Base-by-base conservation (phyloP, 1,140 invertebrate genomes). In the Akabosia matsudoensis region DNA sequence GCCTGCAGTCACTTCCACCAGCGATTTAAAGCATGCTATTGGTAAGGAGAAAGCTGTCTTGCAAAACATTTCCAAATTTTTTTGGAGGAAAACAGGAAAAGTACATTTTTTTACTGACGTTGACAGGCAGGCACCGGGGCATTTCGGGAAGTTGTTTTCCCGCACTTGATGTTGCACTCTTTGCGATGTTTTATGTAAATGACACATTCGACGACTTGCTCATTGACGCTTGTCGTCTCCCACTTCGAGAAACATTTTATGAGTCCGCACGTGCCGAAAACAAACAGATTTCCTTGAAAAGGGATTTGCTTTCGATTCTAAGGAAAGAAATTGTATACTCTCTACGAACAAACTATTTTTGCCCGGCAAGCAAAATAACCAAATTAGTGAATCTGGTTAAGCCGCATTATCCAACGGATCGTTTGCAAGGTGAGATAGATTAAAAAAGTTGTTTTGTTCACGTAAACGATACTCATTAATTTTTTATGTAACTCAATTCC, bases 301-400 rank as follows among this genome's bases (percentile, higher is more conserved):
- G 33, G 30, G 24, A 73, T 24, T 13, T 73, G 16, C 70, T 14
- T 14, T 4, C 72, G 2, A 37, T 74, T 61, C 45, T 78, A 16
- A 52, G 34, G 18, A 71, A 78, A 14, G 74, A 73, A n/a, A 78
- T 78, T 67, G 64, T 78, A 13, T 78, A 72, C 33, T 67, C 77
- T 0, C 74, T 78, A 3, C 31, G 77, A 30, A 52, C 33, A 22
- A 37, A 26, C 31, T 64, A 73, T 24, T 73, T 33, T 31, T 78
- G 77, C 56, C 74, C 77, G 2, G 37, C 16, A 33, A 51, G 54
- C 2, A 70, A 77, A 45, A 54, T 74, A 3, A 24, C 34, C 26
- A 74, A 52, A 70, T 73, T 77, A 33, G 54, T 10, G 14, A 24
- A 67, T 30, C n/a, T 33, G n/a, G 1, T 70, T 28, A 2, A 70